Percentiles rank a stretch among this genome's conserved stretches.
phyloP scores from a whole-genome alignment of 1,140 invertebrate genomes.

The Danaus plexippus region DNA sequence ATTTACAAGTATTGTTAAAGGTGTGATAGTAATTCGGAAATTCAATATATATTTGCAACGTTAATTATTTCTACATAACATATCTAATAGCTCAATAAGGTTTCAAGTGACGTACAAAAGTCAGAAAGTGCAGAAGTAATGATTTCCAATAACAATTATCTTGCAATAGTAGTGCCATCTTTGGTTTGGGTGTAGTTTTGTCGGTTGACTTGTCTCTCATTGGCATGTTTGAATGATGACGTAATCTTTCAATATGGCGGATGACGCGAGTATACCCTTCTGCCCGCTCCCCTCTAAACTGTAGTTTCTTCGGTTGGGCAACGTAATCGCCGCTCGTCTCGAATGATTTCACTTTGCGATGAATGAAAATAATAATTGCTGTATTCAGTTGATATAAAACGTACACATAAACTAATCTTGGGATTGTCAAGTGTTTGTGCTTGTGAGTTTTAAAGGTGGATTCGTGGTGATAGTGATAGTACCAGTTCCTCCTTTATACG shows the following conservation, averaged over 20 bases:
- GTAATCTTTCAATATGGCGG: conserved; percentile 67
- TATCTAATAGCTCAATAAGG: too few species aligned
- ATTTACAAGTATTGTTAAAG: too few species aligned
- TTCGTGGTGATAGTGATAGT: conserved; percentile 59
- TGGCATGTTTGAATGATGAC: conserved; percentile 38
- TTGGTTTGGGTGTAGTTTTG: not conserved
- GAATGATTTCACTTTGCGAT: conserved; percentile 60
- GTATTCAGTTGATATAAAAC: conserved; percentile 38
- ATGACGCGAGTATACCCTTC: conserved; percentile 56
- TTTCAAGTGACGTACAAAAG: too few species aligned
- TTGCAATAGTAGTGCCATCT: not conserved
- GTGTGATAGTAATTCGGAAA: too few species aligned
- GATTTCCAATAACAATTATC: too few species aligned
- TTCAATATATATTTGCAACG: too few species aligned
- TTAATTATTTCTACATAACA: too few species aligned
- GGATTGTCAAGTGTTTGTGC: conserved; percentile 42
- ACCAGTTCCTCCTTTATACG: conserved; percentile 61
- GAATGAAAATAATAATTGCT: conserved; percentile 57
- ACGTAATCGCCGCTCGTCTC: conserved; percentile 51
- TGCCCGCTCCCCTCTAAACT: conserved; percentile 35
- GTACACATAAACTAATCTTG: conserved; percentile 39
- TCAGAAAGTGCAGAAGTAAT: too few species aligned
- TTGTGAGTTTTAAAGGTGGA: conserved; percentile 58
- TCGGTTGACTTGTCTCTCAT: conserved; percentile 1
- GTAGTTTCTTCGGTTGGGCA: conserved; percentile 50